A percentile compares a stretch with the other conserved stretches of the same genome.
Evolutionary conservation across 2,797 vertebrate species (phyloP).

Genomic region (Yasuhikotakia modesta): DNA sequence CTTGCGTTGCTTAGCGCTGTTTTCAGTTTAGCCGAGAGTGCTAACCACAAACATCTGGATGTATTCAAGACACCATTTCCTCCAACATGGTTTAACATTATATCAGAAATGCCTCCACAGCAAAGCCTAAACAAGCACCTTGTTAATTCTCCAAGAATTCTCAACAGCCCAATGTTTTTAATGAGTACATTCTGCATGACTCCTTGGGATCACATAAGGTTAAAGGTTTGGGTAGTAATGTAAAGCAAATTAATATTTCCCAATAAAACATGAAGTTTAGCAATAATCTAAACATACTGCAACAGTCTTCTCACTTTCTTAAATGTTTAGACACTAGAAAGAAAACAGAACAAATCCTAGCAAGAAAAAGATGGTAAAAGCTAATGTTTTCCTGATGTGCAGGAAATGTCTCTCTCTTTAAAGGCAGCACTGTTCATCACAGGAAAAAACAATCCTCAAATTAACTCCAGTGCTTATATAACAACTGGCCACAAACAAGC

Average conservation of each 20-base stretch:
- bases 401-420: conserved; percentile 22
- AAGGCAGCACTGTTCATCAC: conserved; percentile 17
- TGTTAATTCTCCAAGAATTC: conserved; percentile 1
- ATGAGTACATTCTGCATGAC: background rate
- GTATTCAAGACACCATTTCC: conserved; percentile 77
- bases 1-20: background rate
- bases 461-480: conserved; percentile 59
- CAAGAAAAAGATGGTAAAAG: background rate
- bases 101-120: conserved; percentile 67
- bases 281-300: background rate
- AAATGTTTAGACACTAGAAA: background rate
- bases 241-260: background rate
- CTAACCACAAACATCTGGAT: conserved; percentile 77
- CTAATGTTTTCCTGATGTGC: conserved; percentile 40
- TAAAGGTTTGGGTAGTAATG: background rate
- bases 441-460: conserved; percentile 42
- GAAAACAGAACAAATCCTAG: background rate
- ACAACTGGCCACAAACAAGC: conserved; percentile 70
- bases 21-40: conserved; percentile 34
- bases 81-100: conserved; percentile 70
- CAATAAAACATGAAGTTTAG: background rate
- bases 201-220: background rate
- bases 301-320: background rate
- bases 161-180: background rate
- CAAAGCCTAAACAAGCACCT: conserved; percentile 23